Evolutionary conservation across 2,113 vertebrate species (phyloP), one percentile per base, ranked within the genome.

Genomic region (Dermatemys mawii): DNA sequence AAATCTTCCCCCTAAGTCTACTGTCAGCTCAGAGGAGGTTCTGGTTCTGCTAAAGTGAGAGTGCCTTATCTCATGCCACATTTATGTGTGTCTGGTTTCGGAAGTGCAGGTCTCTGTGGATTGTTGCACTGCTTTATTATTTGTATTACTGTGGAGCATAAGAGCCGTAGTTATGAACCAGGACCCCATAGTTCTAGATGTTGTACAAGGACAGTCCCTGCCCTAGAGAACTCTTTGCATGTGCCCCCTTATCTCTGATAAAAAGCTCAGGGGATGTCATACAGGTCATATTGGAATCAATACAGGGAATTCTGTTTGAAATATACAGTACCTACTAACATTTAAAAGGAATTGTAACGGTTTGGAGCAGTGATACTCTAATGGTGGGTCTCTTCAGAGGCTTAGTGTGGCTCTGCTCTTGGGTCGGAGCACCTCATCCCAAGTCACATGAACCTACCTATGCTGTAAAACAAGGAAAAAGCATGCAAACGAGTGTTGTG

Each of bases 251-350:
- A 44, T 75, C 41, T 75, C 41, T 75, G 73, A 75, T 27, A 11
- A n/a, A 82, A 90, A 89, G 38, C 35, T 78, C 78, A 67, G 67
- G 57, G 50, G 4, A 1, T 78, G 54, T 80, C 22, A 54, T 3
- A 1, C 6, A 19, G 1, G 2, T 55, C 14, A 0, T 82, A 73
- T 27, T 29, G 57, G 38, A 44, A 50, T 57, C n/a, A 67, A 41
- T 86, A 67, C n/a, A 73, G 24, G 50, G 24, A 86, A 55, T 3
- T 46, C 73, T 84, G 41, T 84, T 86, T 84, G 81, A 90, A 60
- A 86, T 84, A 35, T 0, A 1, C 22, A 41, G 12, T 11, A 8
- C 86, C 70, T 41, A 27, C n/a, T 41, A 27, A 44, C 21, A 14
- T 26, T 44, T 41, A 44, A 44, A 41, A 75, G 70, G 73, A 76